These are phyloP conservation scores for Eleutherodactylus coqui DNA, from an alignment of 2,797 vertebrate genomes.

Conservation along the genomic window DNA sequence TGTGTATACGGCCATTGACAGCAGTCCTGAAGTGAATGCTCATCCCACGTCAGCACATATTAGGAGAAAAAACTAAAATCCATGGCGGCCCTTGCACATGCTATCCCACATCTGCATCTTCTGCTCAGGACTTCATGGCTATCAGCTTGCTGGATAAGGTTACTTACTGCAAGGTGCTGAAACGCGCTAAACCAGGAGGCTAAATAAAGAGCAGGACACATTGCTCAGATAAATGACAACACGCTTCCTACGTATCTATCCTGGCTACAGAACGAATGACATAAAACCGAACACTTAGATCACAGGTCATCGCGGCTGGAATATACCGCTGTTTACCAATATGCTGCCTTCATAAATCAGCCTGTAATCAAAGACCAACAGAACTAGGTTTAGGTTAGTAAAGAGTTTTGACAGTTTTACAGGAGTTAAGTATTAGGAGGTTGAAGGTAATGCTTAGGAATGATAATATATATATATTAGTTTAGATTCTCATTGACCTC, in stretches of 20 bases:
- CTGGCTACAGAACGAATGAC: neutral
- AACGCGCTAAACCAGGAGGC: slow-evolving; percentile 27
- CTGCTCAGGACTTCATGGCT: slow-evolving; percentile 13
- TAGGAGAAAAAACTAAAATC: neutral
- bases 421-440: too few relatives aligned
- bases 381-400: neutral
- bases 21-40: too few relatives aligned
- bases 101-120: slow-evolving; percentile 1
- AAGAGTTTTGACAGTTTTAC: neutral
- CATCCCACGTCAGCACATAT: neutral
- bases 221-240: slow-evolving; percentile 43
- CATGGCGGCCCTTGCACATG: slow-evolving; percentile 25
- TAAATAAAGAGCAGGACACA: slow-evolving; percentile 48
- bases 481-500: too few relatives aligned
- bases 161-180: slow-evolving; percentile 29
- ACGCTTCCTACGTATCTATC: slow-evolving; percentile 2
- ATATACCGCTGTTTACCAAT: slow-evolving; percentile 6
- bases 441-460: too few relatives aligned
- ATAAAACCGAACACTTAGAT: neutral
- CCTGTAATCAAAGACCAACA: neutral
- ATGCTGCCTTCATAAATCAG: neutral
- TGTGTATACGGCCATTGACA: too few relatives aligned
- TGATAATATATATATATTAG: too few relatives aligned
- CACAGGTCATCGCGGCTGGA: neutral
- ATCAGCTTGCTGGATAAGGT: slow-evolving; percentile 45